A percentile compares a stretch with the other conserved stretches of the same genome.
phyloP scores from a whole-genome alignment of 2,888 invertebrate genomes.

The Sinopyrophorus schimmeli region DNA sequence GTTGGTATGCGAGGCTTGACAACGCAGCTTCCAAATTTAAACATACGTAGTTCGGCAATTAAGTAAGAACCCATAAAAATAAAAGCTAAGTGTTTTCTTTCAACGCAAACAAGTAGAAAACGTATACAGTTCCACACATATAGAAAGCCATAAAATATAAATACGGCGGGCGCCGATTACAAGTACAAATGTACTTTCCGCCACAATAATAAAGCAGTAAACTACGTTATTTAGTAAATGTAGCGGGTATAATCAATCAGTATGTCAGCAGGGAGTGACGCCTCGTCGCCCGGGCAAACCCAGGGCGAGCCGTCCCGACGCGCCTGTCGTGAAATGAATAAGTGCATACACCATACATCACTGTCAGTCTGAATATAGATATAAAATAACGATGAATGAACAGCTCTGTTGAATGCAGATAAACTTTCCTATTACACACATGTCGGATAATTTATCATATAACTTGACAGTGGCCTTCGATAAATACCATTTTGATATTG shows the following conservation, averaged over 20 bases:
- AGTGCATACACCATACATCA: slow-evolving; percentile 57
- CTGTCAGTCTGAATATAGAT: slow-evolving; percentile 56
- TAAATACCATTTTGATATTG: slow-evolving; percentile 31
- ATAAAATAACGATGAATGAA: slow-evolving; percentile 57
- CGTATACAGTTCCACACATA: background rate
- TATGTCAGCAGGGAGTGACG: slow-evolving; percentile 53
- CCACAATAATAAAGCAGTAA: slow-evolving; percentile 53
- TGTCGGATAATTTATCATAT: slow-evolving; percentile 55
- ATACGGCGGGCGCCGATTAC: slow-evolving; percentile 20
- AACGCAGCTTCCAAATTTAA: slow-evolving; percentile 26
- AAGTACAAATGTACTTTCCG: slow-evolving; percentile 39
- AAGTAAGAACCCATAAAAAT: slow-evolving; percentile 6
- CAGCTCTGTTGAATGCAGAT: slow-evolving; percentile 56
- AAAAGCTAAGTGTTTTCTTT: background rate
- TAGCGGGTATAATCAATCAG: slow-evolving; percentile 55
- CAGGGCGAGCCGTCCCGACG: slow-evolving; percentile 48
- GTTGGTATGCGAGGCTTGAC: slow-evolving; percentile 32
- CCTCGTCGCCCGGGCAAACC: slow-evolving; percentile 44
- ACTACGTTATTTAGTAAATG: slow-evolving; percentile 54
- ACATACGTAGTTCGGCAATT: slow-evolving; percentile 14
- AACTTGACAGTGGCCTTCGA: slow-evolving; percentile 37
- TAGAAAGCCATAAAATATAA: slow-evolving; percentile 11
- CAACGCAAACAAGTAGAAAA: background rate
- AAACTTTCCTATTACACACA: slow-evolving; percentile 57
- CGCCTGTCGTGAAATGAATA: slow-evolving; percentile 53